Conservation (phyloP, 2,888 invertebrate species). For the Polietes domitor region DNA sequence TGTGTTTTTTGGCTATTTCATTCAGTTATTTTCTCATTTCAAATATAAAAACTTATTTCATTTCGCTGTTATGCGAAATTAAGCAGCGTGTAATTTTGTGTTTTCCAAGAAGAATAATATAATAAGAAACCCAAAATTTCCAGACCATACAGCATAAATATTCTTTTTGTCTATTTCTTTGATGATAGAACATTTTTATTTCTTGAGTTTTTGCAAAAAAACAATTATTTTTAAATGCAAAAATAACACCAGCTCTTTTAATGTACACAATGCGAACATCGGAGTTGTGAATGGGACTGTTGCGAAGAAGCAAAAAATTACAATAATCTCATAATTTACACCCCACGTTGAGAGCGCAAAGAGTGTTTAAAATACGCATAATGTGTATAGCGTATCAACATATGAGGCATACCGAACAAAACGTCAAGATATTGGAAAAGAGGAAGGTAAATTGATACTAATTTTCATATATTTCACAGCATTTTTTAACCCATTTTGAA, state of each 20-base stretch:
- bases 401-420: background rate
- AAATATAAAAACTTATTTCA: slow-evolving; percentile 1
- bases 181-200: background rate
- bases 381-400: background rate
- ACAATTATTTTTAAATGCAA: slow-evolving; percentile 25
- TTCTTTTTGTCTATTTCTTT: background rate
- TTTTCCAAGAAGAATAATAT: background rate
- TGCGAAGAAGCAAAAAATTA: slow-evolving; percentile 39
- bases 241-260: slow-evolving; percentile 21
- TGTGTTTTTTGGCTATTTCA: slow-evolving; percentile 2
- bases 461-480: no score
- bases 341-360: slow-evolving; percentile 43
- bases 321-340: slow-evolving; percentile 59
- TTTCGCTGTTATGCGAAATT: slow-evolving; percentile 7
- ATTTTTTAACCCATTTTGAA: no score
- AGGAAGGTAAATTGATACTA: no score
- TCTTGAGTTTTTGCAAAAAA: background rate
- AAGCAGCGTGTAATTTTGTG: slow-evolving; percentile 34
- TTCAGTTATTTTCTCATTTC: no score
- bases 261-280: background rate
- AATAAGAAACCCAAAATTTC: background rate
- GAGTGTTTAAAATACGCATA: slow-evolving; percentile 20
- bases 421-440: no score
- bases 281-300: no score
- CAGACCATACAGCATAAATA: background rate